A percentile compares a stretch with the other conserved stretches of the same genome.
These are phyloP conservation scores for Eptatretus burgeri DNA, from an alignment of 2,113 vertebrate species.

Conservation along the genomic window DNA sequence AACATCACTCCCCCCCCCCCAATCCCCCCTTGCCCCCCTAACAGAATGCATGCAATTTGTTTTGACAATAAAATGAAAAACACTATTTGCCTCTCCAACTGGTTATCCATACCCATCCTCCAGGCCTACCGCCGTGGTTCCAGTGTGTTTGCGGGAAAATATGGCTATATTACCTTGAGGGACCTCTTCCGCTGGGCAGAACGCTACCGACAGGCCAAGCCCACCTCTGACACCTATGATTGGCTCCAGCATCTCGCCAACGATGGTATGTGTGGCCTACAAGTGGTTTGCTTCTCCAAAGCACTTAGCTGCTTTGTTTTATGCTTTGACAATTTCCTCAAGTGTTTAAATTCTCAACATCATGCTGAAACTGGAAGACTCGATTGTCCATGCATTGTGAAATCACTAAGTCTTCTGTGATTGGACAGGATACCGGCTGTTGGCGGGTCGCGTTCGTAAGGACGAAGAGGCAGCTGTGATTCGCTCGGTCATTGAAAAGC, in stretches of 20 bases:
- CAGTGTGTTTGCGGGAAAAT: constrained; percentile 77
- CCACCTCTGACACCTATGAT: constrained; percentile 32
- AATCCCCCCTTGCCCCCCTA: too few relatives aligned
- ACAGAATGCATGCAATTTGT: too few relatives aligned
- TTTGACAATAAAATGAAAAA: neutral
- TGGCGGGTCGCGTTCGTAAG: constrained; percentile 67
- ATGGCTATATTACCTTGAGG: constrained; percentile 71
- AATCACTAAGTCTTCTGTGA: too few relatives aligned
- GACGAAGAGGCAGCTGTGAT: constrained; percentile 49
- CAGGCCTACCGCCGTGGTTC: constrained; percentile 66
- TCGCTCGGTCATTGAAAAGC: constrained; percentile 45
- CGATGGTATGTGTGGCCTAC: constrained; percentile 30
- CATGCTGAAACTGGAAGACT: too few relatives aligned
- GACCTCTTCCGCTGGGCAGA: constrained; percentile 93
- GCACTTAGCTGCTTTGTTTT: too few relatives aligned
- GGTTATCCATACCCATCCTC: neutral
- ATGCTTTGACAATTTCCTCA: too few relatives aligned
- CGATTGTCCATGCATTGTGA: too few relatives aligned
- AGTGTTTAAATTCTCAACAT: too few relatives aligned
- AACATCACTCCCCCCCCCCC: too few relatives aligned
- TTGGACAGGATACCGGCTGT: constrained; percentile 55
- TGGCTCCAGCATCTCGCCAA: constrained; percentile 82
- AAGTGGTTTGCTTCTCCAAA: too few relatives aligned
- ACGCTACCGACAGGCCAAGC: constrained; percentile 47
- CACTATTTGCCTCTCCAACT: constrained; percentile 5